Conservation (phyloP, 2,113 vertebrate genomes). For the Anarhynchus alexandrinus region DNA sequence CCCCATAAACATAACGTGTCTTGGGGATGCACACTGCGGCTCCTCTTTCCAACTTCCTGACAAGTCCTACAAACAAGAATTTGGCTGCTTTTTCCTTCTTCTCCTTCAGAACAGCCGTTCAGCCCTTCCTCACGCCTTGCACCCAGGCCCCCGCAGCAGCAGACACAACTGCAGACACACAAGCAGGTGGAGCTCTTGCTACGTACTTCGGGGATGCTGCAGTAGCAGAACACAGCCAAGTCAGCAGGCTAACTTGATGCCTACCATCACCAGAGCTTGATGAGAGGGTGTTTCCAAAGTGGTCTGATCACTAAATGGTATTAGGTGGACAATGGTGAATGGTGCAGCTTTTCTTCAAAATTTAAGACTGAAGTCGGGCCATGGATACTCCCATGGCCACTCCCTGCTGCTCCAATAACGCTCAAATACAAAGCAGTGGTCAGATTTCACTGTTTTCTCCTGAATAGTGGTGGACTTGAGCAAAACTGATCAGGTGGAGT, state of each 20-base stretch:
- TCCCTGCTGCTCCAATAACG: neutral
- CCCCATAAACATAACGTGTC: neutral
- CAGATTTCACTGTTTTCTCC: neutral
- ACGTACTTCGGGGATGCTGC: neutral
- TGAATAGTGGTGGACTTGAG: neutral
- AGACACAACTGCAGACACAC: neutral
- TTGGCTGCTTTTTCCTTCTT: neutral
- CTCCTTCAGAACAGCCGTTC: neutral
- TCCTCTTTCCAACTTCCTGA: neutral
- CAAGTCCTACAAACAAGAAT: neutral
- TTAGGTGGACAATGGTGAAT: neutral
- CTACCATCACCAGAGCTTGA: neutral
- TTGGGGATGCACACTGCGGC: neutral
- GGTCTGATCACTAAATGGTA: neutral
- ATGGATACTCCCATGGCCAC: neutral
- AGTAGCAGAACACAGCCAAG: neutral
- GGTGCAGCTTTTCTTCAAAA: neutral
- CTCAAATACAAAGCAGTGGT: neutral
- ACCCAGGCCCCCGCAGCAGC: neutral
- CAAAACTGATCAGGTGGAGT: neutral
- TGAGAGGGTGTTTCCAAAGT: neutral
- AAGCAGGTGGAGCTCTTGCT: slow-evolving; percentile 40
- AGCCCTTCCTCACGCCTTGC: neutral
- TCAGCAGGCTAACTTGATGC: neutral
- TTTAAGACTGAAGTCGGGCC: neutral